These are phyloP conservation scores for Nomada hirtipes DNA, from an alignment of 2,888 invertebrate genomes.

Conservation along the genomic window DNA sequence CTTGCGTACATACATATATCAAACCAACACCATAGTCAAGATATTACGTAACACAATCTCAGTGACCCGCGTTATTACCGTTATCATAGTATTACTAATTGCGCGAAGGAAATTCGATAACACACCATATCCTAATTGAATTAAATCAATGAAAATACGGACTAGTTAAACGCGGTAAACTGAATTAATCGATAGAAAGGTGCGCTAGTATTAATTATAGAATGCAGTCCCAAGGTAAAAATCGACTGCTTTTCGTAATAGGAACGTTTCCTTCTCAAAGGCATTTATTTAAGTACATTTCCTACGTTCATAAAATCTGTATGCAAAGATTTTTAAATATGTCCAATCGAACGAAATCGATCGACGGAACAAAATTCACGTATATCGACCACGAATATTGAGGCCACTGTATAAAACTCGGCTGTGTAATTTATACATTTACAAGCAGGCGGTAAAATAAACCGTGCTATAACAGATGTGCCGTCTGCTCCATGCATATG, in stretches of 20 bases:
- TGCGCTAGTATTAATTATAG: constrained; percentile 9
- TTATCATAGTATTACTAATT: constrained; percentile 55
- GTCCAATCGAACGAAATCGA: background rate
- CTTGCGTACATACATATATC: constrained; percentile 42
- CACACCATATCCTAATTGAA: constrained; percentile 8
- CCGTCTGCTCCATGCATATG: background rate
- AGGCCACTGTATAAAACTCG: constrained; percentile 2
- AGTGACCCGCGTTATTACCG: constrained; percentile 63
- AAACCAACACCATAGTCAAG: constrained; percentile 44
- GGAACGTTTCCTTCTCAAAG: background rate
- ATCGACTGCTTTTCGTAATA: background rate
- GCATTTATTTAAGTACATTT: background rate
- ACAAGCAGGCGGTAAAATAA: constrained; percentile 15
- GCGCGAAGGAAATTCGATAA: constrained; percentile 15
- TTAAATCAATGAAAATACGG: background rate
- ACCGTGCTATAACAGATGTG: background rate
- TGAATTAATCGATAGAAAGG: background rate
- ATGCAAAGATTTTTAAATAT: background rate
- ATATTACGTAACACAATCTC: constrained; percentile 68
- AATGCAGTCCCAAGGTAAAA: background rate
- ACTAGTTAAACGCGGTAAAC: background rate
- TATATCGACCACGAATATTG: constrained; percentile 3
- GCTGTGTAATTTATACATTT: constrained; percentile 24
- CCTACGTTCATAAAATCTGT: background rate
- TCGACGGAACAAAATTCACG: background rate